A percentile compares a stretch with the other conserved stretches of the same genome.
Evolutionary conservation across 2,888 invertebrate species (phyloP).

Genomic region (Ophonus ardosiacus): DNA sequence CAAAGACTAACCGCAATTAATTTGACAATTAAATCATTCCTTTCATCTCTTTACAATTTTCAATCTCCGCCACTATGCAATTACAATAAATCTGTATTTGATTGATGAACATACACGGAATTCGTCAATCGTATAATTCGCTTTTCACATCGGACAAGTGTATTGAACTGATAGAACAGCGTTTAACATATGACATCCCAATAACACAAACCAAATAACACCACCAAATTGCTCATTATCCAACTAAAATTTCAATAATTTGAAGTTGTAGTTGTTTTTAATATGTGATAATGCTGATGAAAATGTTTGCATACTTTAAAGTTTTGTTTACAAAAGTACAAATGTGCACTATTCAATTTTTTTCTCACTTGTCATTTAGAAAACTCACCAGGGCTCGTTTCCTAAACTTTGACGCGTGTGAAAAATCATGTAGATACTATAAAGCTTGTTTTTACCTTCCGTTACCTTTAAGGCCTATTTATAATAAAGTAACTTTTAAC

Average conservation of each 20-base stretch:
- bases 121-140: slow-evolving; percentile 25
- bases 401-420: too few species aligned
- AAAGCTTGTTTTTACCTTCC: too few species aligned
- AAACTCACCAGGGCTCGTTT: too few species aligned
- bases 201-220: background rate
- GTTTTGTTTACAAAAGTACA: too few species aligned
- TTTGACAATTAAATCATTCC: too few species aligned
- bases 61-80: background rate
- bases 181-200: slow-evolving; percentile 31
- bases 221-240: slow-evolving; percentile 1
- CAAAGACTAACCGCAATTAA: too few species aligned
- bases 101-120: slow-evolving; percentile 31
- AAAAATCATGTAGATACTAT: too few species aligned
- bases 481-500: too few species aligned
- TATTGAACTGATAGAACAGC: slow-evolving; percentile 34
- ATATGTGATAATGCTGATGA: background rate
- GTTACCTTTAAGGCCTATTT: too few species aligned
- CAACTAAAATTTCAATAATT: background rate
- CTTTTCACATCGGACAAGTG: slow-evolving; percentile 23
- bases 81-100: slow-evolving; percentile 40
- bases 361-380: too few species aligned
- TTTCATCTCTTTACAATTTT: background rate
- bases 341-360: too few species aligned
- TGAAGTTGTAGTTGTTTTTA: background rate
- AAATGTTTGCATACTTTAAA: background rate